A percentile compares a stretch with the other conserved stretches of the same genome.
phyloP scores from a whole-genome alignment of 2,888 invertebrate genomes.

The Plebejus melissa region DNA sequence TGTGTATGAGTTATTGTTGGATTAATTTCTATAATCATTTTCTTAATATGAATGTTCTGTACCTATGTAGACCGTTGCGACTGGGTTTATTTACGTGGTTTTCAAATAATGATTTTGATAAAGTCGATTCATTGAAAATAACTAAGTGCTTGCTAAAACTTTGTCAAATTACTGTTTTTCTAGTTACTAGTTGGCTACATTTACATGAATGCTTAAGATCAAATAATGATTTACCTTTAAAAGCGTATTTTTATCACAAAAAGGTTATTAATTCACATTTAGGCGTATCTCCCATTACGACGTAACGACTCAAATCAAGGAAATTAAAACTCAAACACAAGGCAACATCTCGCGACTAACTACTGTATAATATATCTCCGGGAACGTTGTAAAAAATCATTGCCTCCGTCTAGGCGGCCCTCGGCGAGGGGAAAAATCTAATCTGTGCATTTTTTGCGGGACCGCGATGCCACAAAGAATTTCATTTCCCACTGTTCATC shows the following conservation, averaged over 20 bases:
- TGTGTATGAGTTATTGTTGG: too few relatives aligned
- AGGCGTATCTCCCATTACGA: neutral
- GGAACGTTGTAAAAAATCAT: slow-evolving; percentile 78
- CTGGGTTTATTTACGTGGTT: neutral
- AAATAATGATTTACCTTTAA: slow-evolving; percentile 19
- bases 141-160: neutral
- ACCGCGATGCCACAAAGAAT: slow-evolving; percentile 80
- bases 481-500: slow-evolving; percentile 81
- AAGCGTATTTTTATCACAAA: neutral
- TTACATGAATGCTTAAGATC: neutral
- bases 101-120: neutral
- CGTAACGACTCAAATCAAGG: slow-evolving; percentile 58
- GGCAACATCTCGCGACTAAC: slow-evolving; percentile 76
- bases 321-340: slow-evolving; percentile 77
- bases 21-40: too few relatives aligned
- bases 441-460: slow-evolving; percentile 81
- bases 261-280: neutral
- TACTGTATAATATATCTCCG: slow-evolving; percentile 72
- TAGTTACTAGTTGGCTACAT: neutral
- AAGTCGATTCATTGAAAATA: neutral
- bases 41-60: too few relatives aligned
- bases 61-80: neutral
- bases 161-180: neutral
- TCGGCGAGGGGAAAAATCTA: slow-evolving; percentile 78
- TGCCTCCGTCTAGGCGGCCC: slow-evolving; percentile 70